Conservation (phyloP, 2,888 invertebrate species). For the Tortricodes alternella region DNA sequence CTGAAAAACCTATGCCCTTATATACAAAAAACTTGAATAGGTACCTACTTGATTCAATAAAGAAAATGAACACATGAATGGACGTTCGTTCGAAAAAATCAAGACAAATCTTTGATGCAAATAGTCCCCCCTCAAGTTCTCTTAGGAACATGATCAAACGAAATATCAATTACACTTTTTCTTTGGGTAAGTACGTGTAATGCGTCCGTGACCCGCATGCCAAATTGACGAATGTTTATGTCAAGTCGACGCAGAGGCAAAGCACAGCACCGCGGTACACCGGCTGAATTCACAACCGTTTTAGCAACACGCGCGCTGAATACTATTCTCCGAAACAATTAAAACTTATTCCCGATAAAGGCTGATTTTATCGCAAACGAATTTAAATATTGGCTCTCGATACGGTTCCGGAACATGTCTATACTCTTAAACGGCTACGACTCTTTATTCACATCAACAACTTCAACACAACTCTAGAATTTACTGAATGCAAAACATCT, state of each 20-base stretch:
- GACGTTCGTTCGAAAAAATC: too few species aligned
- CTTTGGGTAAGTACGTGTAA: conserved; percentile 4
- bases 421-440: neutral
- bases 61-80: neutral
- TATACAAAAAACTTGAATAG: too few species aligned
- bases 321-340: conserved; percentile 35
- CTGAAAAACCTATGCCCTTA: too few species aligned
- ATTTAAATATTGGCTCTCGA: conserved; percentile 18
- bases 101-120: neutral
- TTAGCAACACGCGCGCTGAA: conserved; percentile 45
- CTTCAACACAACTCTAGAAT: too few species aligned
- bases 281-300: conserved; percentile 48
- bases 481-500: neutral
- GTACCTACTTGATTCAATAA: neutral
- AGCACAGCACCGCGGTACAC: conserved; percentile 43
- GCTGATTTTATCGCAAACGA: conserved; percentile 30
- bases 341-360: conserved; percentile 34
- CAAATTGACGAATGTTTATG: conserved; percentile 51
- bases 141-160: conserved; percentile 19
- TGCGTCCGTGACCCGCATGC: conserved; percentile 39
- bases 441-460: neutral
- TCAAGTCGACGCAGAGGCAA: conserved; percentile 39
- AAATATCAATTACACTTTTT: conserved; percentile 24
- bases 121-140: neutral
- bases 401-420: neutral